Base-by-base conservation (phyloP, 2,797 vertebrate species). In the Sphaeramia orbicularis region DNA sequence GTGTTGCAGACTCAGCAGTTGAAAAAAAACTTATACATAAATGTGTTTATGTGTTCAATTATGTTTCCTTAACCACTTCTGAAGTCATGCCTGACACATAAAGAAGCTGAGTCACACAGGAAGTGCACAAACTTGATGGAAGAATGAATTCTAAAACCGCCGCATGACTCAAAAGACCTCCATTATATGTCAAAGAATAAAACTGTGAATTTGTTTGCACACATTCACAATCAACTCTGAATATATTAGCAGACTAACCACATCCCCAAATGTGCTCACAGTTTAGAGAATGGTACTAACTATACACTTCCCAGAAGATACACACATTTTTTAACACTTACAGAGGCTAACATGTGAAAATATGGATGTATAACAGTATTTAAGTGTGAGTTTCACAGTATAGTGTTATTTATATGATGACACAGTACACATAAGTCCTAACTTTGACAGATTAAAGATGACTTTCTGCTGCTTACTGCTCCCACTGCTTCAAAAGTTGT, bases 101-200 rank as follows among this genome's bases (percentile, higher is more conserved):
- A 56, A 70, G 24, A 21, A 10, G 8, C 60, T 71, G 70, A 83
- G 76, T 85, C 76, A 86, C 24, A 71, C 38, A 88, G 88, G 88
- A 93, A 87, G 75, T 16, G 19, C 12, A 24, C 30, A 2, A 48
- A 50, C 12, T 38, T 16, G 27, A 57, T 73, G 59, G 38, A 65
- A 65, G 13, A 18, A 5, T 10, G 19, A 16, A 32, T 19, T 56
- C 15, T 58, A 42, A 40, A 64, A 18, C n/a, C 7, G 27, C 13
- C 30, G 14, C 6, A 48, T 32, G 18, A 47, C 38, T 68, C 61
- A 84, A 11, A 4, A 24, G 32, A 35, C 15, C 53, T 38, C 7
- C 7, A 21, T 10, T 1, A 19, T 32, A 14, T 37, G 6, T 27
- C 36, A 32, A 2, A 37, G 11, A 56, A 49, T 40, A 35, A 16